Conservation (phyloP, 2,797 vertebrate genomes). For the Champsocephalus esox region DNA sequence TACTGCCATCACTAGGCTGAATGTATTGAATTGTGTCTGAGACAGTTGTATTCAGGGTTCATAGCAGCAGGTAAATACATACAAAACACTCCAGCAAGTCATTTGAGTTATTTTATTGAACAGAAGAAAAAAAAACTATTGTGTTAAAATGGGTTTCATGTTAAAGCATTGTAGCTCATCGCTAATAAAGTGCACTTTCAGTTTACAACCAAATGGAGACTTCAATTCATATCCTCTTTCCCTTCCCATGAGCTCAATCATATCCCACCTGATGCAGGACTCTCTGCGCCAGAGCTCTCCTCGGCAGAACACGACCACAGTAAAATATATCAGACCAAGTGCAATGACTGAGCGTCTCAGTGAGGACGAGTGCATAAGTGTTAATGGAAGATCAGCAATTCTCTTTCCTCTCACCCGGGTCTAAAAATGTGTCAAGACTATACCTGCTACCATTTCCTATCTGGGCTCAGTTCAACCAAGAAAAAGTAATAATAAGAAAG, state of each 20-base stretch:
- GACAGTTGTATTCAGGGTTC: no score
- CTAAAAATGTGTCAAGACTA: slow-evolving; percentile 27
- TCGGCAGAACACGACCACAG: slow-evolving; percentile 45
- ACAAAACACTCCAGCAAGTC: not conserved
- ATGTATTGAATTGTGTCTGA: no score
- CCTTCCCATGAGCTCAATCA: slow-evolving; percentile 33
- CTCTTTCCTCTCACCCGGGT: slow-evolving; percentile 19
- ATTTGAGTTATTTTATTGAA: slow-evolving; percentile 78
- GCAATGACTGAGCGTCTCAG: slow-evolving; percentile 56
- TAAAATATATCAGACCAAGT: slow-evolving; percentile 53
- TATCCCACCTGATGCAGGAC: slow-evolving; percentile 16
- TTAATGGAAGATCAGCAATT: slow-evolving; percentile 72
- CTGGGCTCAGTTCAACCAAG: slow-evolving; percentile 44
- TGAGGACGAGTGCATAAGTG: slow-evolving; percentile 75
- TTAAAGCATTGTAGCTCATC: slow-evolving; percentile 79
- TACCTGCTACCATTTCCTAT: slow-evolving; percentile 27
- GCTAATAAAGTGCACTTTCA: slow-evolving; percentile 86
- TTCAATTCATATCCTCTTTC: slow-evolving; percentile 20
- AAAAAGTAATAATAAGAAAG: slow-evolving; percentile 17
- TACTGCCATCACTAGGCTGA: no score
- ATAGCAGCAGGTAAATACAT: not conserved
- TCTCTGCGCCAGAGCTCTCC: slow-evolving; percentile 36
- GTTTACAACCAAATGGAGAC: slow-evolving; percentile 62
- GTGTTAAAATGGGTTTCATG: slow-evolving; percentile 69
- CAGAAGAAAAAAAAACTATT: slow-evolving; percentile 69